Evolutionary conservation across 2,113 vertebrate species (phyloP).

Genomic region (Paratilapia polleni): DNA sequence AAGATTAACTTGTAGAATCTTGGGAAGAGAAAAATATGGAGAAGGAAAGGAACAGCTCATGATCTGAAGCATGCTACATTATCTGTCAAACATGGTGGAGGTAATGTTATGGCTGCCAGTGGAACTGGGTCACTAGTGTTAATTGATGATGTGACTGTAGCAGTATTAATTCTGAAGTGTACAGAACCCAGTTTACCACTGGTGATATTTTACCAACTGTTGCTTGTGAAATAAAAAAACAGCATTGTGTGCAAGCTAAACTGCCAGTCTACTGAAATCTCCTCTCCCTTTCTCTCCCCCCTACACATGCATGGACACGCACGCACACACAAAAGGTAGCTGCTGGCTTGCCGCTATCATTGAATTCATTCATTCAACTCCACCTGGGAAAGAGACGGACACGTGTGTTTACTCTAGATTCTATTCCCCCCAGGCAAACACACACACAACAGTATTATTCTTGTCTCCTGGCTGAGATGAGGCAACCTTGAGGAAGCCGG

Average conservation of each 20-base stretch:
- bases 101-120: too few species aligned
- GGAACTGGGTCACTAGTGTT: too few species aligned
- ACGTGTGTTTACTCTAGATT: conserved; percentile 74
- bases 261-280: not conserved
- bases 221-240: not conserved
- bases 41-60: too few species aligned
- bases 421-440: conserved; percentile 57
- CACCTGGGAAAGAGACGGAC: conserved; percentile 68
- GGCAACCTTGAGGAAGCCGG: conserved; percentile 62
- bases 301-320: not conserved
- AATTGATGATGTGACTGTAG: too few species aligned
- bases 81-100: too few species aligned
- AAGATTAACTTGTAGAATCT: too few species aligned
- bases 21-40: too few species aligned
- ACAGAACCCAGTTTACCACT: too few species aligned
- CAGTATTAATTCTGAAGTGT: too few species aligned
- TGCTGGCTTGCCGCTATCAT: conserved; percentile 53
- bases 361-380: conserved; percentile 55
- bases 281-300: not conserved
- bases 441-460: conserved; percentile 42
- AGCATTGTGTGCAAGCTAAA: not conserved
- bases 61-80: too few species aligned
- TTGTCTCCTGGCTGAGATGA: conserved; percentile 43
- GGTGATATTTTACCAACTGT: too few species aligned
- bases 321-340: conserved; percentile 16